phyloP scores from a whole-genome alignment of 2,888 invertebrate genomes.

The Acronicta psi region DNA sequence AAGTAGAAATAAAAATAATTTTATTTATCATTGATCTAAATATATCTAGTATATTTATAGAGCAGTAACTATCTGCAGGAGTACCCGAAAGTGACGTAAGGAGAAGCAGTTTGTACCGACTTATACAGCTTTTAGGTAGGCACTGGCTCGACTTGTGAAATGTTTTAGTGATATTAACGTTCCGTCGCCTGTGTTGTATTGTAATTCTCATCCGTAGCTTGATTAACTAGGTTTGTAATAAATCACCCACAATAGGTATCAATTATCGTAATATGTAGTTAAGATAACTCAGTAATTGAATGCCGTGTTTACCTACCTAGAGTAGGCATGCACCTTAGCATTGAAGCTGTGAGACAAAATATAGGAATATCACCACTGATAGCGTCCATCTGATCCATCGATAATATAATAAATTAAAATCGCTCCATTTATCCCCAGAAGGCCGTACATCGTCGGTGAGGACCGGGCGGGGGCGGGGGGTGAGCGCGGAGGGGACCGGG shows the following conservation, averaged over 20 bases:
- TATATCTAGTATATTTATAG: too few relatives aligned
- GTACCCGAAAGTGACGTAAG: too few relatives aligned
- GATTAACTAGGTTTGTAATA: conserved; percentile 14
- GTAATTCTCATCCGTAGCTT: neutral
- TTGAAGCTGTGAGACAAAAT: conserved; percentile 2
- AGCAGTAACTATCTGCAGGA: too few relatives aligned
- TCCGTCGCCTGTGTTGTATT: neutral
- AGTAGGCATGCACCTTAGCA: conserved; percentile 5
- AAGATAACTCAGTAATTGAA: conserved; percentile 5
- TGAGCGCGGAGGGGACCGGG: conserved; percentile 2
- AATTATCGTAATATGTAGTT: conserved; percentile 15
- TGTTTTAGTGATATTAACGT: neutral
- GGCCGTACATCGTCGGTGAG: conserved; percentile 1
- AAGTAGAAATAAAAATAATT: too few relatives aligned
- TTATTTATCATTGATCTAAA: too few relatives aligned
- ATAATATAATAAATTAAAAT: conserved; percentile 40
- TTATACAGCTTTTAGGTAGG: neutral
- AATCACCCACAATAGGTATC: conserved; percentile 21
- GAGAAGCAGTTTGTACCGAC: too few relatives aligned
- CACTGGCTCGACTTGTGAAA: neutral
- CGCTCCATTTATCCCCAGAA: conserved; percentile 34
- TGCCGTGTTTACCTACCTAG: neutral
- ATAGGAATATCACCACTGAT: neutral
- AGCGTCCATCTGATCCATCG: conserved; percentile 15
- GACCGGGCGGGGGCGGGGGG: conserved; percentile 1